Conservation (phyloP, 35 echinoderm and acorn worm genomes). For the Lytechinus pictus region DNA sequence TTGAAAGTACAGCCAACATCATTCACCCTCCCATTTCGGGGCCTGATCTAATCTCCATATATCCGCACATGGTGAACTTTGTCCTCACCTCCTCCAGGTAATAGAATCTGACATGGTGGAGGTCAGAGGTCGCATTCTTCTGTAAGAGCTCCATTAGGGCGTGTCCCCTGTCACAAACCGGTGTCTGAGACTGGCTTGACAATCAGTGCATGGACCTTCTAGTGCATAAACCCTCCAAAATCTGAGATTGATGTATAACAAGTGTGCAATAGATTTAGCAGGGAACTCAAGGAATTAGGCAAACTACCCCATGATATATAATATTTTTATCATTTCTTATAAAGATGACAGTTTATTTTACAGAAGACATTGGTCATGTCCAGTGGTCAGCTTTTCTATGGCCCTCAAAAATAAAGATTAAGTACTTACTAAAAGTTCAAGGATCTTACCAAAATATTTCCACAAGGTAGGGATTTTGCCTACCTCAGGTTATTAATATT, state of each 20-base stretch:
- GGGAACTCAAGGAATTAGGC: not conserved
- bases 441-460: no score
- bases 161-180: slow-evolving; percentile 15
- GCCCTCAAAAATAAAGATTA: no score
- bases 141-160: slow-evolving; percentile 20
- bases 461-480: no score
- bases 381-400: no score
- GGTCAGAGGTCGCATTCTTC: slow-evolving; percentile 33
- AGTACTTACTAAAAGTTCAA: no score
- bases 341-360: no score
- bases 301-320: not conserved
- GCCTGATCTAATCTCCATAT: not conserved
- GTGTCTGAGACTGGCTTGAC: slow-evolving; percentile 35
- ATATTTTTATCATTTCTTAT: no score
- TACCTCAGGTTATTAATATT: no score
- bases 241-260: not conserved
- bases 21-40: not conserved
- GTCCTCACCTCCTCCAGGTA: not conserved
- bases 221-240: not conserved
- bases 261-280: not conserved
- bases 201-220: not conserved
- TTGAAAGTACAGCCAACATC: not conserved
- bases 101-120: slow-evolving; percentile 25
- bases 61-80: not conserved
- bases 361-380: no score